Base-by-base conservation (phyloP, 2,888 invertebrate species). In the Dasypogon diadema region DNA sequence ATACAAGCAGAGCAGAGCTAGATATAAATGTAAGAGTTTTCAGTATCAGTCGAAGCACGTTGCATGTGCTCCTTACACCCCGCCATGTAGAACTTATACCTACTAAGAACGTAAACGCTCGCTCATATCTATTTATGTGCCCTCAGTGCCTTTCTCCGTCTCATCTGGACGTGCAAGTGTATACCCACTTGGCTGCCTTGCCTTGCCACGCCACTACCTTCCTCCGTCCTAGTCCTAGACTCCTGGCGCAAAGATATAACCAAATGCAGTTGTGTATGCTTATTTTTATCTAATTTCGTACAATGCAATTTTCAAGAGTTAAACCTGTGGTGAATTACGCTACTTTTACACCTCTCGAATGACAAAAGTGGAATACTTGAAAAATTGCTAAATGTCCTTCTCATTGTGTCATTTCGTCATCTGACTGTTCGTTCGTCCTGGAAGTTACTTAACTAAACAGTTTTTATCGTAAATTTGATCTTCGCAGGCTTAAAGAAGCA, bases 301-400 rank as follows among this genome's bases (percentile, higher is more conserved):
- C 74, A 74, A 74, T 74, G 63, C 74, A 74, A 30, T 74, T 74
- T 74, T 74, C 30, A 74, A 60, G 58, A 60, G 74, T 26, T 74
- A 74, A 65, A 74, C 18, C 74, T 58, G 46, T 24, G 60, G 42
- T 74, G 46, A 58, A 48, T 74, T 26, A 51, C 46, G 58, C 48
- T 48, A 26, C 74, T 74, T 58, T 60, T 56, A 56, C 55, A 73
- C 73, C 56, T 56, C 56, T 73, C 55, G 21, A 73, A 73, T 46
- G 65, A 46, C 24, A 73, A 22, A 37, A 73, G 73, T 56, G 56
- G 56, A 73, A 54, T 74, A 60, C 74, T 74, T 74, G 48, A 74
- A 60, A 74, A 74, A 60, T 73, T 74, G 60, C 58, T 74, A 74
- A 60, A 74, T 74, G 60, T 60, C 48, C 74, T 51, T 58, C 58